phyloP scores from a whole-genome alignment of 2,888 invertebrate species.

The Parnassius mnemosyne region DNA sequence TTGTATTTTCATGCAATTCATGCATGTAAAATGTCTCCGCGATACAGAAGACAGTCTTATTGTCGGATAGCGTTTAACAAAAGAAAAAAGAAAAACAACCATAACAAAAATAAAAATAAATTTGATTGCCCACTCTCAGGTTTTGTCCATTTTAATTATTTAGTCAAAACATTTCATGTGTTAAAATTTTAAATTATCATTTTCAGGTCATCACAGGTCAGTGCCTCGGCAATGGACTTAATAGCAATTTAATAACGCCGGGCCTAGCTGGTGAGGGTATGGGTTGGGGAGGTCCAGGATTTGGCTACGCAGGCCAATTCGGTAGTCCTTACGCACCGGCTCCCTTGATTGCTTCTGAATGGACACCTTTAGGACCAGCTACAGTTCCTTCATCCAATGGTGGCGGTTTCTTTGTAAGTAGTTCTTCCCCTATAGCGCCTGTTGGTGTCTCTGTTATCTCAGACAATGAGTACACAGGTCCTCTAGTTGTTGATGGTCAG shows the following conservation, averaged over 20 bases:
- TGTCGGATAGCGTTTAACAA: too few species aligned
- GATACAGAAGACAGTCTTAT: too few species aligned
- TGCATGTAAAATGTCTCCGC: too few species aligned
- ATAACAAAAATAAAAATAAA: too few species aligned
- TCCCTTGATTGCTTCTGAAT: slow-evolving; percentile 20
- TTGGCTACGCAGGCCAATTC: slow-evolving; percentile 11
- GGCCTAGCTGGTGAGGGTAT: slow-evolving; percentile 17
- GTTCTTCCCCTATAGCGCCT: slow-evolving; percentile 33
- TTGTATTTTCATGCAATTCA: too few species aligned
- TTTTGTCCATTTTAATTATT: too few species aligned
- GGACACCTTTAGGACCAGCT: slow-evolving; percentile 17
- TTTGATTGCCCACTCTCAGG: too few species aligned
- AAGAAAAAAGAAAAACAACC: too few species aligned
- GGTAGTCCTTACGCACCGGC: slow-evolving; percentile 16
- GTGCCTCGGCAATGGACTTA: slow-evolving; percentile 13
- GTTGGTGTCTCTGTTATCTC: slow-evolving; percentile 44
- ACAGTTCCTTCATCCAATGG: slow-evolving; percentile 27
- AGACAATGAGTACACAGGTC: slow-evolving; percentile 43
- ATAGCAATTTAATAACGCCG: slow-evolving; percentile 12
- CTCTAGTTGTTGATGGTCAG: slow-evolving; percentile 30
- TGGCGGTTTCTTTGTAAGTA: slow-evolving; percentile 33
- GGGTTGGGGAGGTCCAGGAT: slow-evolving; percentile 22
- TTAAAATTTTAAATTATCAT: not conserved
- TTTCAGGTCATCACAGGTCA: slow-evolving; percentile 23
- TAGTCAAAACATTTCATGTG: not conserved